Percentiles rank a stretch among this genome's conserved stretches.
Conservation (phyloP, 2,113 vertebrate genomes). For the Galbula dea region DNA sequence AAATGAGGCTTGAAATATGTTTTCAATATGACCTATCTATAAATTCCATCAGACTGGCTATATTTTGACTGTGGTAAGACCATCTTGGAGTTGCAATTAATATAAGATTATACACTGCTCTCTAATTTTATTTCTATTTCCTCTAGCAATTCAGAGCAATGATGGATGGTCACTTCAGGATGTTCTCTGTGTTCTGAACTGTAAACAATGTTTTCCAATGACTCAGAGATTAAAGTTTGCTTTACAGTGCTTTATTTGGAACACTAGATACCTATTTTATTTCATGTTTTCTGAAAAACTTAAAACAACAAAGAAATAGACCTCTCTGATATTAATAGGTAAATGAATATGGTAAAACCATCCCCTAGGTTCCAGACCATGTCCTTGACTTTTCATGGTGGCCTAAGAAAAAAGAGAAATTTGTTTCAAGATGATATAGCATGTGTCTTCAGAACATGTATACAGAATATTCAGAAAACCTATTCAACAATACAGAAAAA, state of each 20-base stretch:
- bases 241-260: constrained; percentile 26
- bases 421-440: neutral
- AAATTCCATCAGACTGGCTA: constrained; percentile 13
- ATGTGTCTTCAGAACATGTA: neutral
- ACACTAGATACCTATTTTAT: neutral
- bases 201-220: constrained; percentile 4
- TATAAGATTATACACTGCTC: neutral
- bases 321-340: neutral
- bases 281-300: neutral
- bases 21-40: constrained; percentile 20
- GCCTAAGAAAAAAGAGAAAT: neutral
- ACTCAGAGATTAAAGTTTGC: constrained; percentile 1
- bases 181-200: neutral
- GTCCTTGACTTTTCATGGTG: neutral
- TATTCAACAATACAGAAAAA: neutral
- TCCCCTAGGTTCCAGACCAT: neutral
- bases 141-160: neutral
- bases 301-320: neutral
- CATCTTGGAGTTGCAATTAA: constrained; percentile 31
- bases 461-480: neutral
- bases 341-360: neutral
- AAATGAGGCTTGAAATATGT: constrained; percentile 27
- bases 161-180: constrained; percentile 4
- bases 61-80: constrained; percentile 2
- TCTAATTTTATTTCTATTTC: constrained; percentile 15